phyloP scores from a whole-genome alignment of 2,113 vertebrate species.

The Rhegmatorhina hoffmannsi region DNA sequence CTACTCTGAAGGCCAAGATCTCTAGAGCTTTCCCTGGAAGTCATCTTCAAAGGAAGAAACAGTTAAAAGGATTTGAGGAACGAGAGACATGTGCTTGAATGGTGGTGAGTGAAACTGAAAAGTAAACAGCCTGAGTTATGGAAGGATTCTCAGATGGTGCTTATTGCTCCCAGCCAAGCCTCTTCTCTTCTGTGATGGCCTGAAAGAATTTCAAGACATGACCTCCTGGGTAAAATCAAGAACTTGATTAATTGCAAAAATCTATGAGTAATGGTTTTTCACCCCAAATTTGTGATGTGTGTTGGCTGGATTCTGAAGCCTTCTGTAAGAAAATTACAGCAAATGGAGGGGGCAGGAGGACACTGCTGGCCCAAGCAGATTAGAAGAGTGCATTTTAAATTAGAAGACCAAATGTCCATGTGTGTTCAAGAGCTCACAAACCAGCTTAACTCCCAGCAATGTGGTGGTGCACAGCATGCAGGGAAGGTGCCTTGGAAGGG shows the following conservation, averaged over 20 bases:
- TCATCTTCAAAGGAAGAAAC: neutral
- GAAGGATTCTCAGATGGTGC: slow-evolving; percentile 23
- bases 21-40: neutral
- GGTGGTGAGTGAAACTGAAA: neutral
- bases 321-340: neutral
- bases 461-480: neutral
- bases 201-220: slow-evolving; percentile 4
- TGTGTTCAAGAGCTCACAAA: neutral
- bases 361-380: neutral
- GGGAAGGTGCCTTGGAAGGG: neutral
- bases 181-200: neutral
- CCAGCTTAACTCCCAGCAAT: neutral
- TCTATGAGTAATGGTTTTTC: neutral
- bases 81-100: neutral
- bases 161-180: slow-evolving; percentile 5
- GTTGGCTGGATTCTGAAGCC: neutral
- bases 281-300: neutral
- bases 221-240: slow-evolving; percentile 9
- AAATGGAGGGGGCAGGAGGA: neutral
- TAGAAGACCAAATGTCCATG: neutral
- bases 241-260: slow-evolving; percentile 6
- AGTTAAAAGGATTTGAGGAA: neutral
- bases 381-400: neutral
- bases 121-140: neutral
- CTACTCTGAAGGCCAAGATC: neutral